Conservation (phyloP, 1,140 invertebrate genomes). For the Brachystomella parvula region DNA sequence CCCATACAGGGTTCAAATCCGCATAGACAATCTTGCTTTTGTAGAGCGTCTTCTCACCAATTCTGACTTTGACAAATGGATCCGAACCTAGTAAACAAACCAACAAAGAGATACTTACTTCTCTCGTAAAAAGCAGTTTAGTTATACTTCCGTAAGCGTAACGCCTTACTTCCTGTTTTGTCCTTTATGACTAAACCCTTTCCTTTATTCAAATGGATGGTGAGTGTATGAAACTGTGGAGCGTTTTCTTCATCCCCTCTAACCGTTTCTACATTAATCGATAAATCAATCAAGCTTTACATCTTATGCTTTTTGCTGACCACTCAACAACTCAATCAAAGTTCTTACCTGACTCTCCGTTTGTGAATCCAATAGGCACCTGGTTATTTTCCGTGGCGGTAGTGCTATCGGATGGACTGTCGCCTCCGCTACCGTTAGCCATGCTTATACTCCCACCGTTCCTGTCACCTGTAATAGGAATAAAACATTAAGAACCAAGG, state of each 20-base stretch:
- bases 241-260: background rate
- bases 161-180: background rate
- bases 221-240: background rate
- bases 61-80: constrained; percentile 97
- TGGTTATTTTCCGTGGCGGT: background rate
- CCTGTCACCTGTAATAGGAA: too few species aligned
- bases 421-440: too few species aligned
- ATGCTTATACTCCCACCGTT: too few species aligned
- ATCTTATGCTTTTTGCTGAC: background rate
- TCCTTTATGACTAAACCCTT: constrained; percentile 1
- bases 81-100: constrained; percentile 65
- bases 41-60: constrained; percentile 76
- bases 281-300: background rate
- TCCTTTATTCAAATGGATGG: constrained; percentile 3
- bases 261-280: background rate
- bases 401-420: too few species aligned
- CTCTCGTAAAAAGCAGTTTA: background rate
- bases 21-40: constrained; percentile 86
- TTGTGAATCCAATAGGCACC: background rate
- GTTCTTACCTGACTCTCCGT: background rate
- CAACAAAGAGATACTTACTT: background rate
- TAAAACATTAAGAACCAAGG: too few species aligned
- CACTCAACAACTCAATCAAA: background rate
- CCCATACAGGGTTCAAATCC: constrained; percentile 75
- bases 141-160: too few species aligned